Conservation (phyloP, 2,888 invertebrate genomes). For the Micoletzkya japonica region DNA sequence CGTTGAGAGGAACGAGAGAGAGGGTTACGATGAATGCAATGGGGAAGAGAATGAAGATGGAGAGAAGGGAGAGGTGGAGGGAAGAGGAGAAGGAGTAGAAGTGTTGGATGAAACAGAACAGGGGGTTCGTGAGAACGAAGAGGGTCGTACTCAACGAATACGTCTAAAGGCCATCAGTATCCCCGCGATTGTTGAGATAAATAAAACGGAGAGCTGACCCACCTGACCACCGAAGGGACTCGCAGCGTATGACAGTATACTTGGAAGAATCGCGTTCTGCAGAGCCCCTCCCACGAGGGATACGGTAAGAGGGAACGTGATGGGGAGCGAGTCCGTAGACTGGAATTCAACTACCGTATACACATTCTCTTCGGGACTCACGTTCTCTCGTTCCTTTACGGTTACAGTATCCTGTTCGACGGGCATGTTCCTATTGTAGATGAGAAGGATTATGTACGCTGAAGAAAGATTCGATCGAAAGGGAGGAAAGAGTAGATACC, state of each 20-base stretch:
- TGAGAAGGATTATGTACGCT: no score
- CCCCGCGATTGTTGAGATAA: neutral
- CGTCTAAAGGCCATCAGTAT: conserved; percentile 10
- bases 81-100: conserved; percentile 24
- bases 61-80: conserved; percentile 11
- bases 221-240: neutral
- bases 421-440: no score
- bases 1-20: neutral
- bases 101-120: conserved; percentile 29
- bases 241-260: conserved; percentile 6
- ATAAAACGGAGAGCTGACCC: no score
- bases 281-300: conserved; percentile 16
- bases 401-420: no score
- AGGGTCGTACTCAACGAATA: conserved; percentile 13
- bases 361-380: no score
- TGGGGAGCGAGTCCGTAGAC: no score
- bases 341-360: no score
- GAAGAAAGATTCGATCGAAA: no score
- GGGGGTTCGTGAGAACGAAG: conserved; percentile 25
- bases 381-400: no score
- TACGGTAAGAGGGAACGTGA: conserved; percentile 10
- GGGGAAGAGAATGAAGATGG: conserved; percentile 9
- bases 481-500: neutral
- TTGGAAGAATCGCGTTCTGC: conserved; percentile 23
- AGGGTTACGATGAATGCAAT: conserved; percentile 17